A percentile compares a stretch with the other conserved stretches of the same genome.
Conservation (phyloP, 1,140 invertebrate species). For the Drosophila lacteicornis region DNA sequence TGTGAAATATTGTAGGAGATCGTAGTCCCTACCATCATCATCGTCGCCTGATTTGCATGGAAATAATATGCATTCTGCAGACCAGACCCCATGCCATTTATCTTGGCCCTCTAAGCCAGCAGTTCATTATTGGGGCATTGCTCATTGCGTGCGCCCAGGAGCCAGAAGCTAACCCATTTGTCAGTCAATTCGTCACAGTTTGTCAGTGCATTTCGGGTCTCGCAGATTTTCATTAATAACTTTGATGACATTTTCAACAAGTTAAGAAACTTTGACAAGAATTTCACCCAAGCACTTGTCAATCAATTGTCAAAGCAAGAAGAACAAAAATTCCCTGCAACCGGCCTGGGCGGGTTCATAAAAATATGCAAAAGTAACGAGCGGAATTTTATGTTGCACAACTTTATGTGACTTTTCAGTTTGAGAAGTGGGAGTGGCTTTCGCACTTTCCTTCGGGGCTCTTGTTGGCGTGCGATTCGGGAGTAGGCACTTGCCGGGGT, state of each 20-base stretch:
- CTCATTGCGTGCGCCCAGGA: slow-evolving; percentile 16
- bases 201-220: slow-evolving; percentile 45
- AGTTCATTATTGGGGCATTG: slow-evolving; percentile 48
- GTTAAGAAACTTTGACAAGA: slow-evolving; percentile 35
- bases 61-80: slow-evolving; percentile 50
- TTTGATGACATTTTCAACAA: slow-evolving; percentile 43
- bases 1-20: slow-evolving; percentile 49
- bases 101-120: slow-evolving; percentile 25
- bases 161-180: slow-evolving; percentile 22
- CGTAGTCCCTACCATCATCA: slow-evolving; percentile 26
- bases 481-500: slow-evolving; percentile 19
- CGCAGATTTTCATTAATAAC: slow-evolving; percentile 65
- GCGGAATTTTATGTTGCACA: slow-evolving; percentile 20
- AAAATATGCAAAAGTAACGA: slow-evolving; percentile 38
- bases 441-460: slow-evolving; percentile 28
- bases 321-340: slow-evolving; percentile 12
- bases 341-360: slow-evolving; percentile 2
- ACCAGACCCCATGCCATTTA: slow-evolving; percentile 31
- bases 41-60: slow-evolving; percentile 52
- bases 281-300: slow-evolving; percentile 39
- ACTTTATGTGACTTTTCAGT: slow-evolving; percentile 41
- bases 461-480: slow-evolving; percentile 51
- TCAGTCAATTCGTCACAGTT: slow-evolving; percentile 26
- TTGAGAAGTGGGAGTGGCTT: slow-evolving; percentile 3
- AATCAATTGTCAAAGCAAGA: slow-evolving; percentile 55